Evolutionary conservation across 2,113 vertebrate genomes (phyloP).

Genomic region (Oreochromis aureus): DNA sequence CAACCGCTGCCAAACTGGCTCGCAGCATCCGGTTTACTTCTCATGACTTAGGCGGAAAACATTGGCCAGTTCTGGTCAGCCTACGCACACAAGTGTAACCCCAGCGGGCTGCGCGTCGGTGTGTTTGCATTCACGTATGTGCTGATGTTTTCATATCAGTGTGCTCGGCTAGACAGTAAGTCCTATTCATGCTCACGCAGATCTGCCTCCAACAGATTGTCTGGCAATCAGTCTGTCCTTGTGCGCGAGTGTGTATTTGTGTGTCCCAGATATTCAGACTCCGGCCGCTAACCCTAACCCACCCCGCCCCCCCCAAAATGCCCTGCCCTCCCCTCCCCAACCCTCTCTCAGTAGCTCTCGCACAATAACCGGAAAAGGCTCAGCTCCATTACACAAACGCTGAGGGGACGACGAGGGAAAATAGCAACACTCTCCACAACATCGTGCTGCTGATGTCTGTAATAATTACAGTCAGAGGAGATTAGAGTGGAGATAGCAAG

Average conservation of each 20-base stretch:
- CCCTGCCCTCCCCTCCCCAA: neutral
- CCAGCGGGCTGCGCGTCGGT: neutral
- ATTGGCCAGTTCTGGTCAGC: neutral
- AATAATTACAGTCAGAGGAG: slow-evolving; percentile 28
- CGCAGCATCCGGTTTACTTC: slow-evolving; percentile 1
- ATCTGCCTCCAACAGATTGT: slow-evolving; percentile 39
- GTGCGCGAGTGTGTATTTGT: neutral
- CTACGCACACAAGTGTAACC: neutral
- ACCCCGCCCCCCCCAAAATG: neutral
- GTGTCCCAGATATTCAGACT: slow-evolving; percentile 52
- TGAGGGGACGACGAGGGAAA: slow-evolving; percentile 38
- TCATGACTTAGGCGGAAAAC: slow-evolving; percentile 7
- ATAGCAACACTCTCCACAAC: slow-evolving; percentile 60
- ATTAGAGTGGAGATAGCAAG: neutral
- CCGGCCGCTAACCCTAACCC: neutral
- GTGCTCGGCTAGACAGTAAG: neutral
- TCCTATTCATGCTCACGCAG: neutral
- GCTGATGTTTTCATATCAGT: neutral
- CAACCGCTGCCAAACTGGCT: neutral
- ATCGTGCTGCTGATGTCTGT: slow-evolving; percentile 19
- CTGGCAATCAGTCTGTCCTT: slow-evolving; percentile 7
- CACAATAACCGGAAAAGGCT: slow-evolving; percentile 76
- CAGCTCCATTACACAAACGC: slow-evolving; percentile 62
- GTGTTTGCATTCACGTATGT: neutral
- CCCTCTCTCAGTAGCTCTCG: neutral